Evolutionary conservation across 2,113 vertebrate genomes (phyloP).

Genomic region (Anhinga rufa): DNA sequence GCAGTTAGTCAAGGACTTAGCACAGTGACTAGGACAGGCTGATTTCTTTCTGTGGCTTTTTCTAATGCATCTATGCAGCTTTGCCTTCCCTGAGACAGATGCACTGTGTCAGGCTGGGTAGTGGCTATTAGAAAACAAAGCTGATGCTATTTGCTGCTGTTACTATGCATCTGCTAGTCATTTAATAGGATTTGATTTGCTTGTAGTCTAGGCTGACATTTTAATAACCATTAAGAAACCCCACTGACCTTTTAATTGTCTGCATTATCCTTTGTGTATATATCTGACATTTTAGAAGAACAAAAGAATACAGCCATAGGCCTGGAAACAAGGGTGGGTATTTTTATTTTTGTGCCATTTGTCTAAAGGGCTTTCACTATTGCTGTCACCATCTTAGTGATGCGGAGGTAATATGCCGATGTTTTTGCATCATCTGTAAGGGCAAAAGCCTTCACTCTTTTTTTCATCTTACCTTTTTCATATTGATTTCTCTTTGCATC

Average conservation of each 20-base stretch:
- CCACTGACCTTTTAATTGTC: conserved; percentile 9
- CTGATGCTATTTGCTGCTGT: not conserved
- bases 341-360: not conserved
- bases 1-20: not conserved
- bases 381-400: not conserved
- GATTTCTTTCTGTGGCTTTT: not conserved
- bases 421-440: not conserved
- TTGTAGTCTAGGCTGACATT: conserved; percentile 11
- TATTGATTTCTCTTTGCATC: not conserved
- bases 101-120: not conserved
- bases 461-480: not conserved
- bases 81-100: not conserved
- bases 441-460: not conserved
- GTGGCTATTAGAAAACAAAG: not conserved
- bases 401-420: not conserved
- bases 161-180: not conserved
- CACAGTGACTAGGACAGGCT: not conserved
- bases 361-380: not conserved
- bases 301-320: not conserved
- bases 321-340: not conserved
- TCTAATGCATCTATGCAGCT: not conserved
- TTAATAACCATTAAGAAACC: conserved; percentile 35
- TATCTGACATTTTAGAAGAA: conserved; percentile 33
- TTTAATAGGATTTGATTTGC: not conserved
- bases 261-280: not conserved